Evolutionary conservation across 2,113 vertebrate species (phyloP), one percentile per base, ranked within the genome.

Genomic region (Suricata suricatta): DNA sequence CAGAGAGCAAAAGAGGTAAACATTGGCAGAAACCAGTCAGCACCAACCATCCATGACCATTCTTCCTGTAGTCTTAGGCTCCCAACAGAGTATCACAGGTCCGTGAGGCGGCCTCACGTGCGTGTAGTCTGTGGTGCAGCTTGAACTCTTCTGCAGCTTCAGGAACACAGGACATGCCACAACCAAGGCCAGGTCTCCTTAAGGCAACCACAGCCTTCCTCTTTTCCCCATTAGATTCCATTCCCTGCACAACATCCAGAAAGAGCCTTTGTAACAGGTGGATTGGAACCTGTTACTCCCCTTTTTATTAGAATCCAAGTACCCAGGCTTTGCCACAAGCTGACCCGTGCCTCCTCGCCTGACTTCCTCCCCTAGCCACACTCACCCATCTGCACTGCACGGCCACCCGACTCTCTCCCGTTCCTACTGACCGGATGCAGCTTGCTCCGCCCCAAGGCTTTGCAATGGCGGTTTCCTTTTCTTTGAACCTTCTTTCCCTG

Each of bases 31-130:
- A 54, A 47, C 38, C 10, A 19, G 0, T 60, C 31, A 11, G 72
- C 25, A 35, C 27, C 33, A 66, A 5, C 44, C 8, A 10, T 5
- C 50, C 5, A 0, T 3, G 31, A 82, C 1, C 0, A 0, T 14
- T 25, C 52, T 82, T 77, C 68, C 35, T 52, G 14, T 14, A 23
- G 60, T 31, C 44, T 21, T 12, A n/a, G 69, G 47, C 14, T 69
- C n/a, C 84, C 29, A 44, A 23, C 68, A 52, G 21, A 72, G 66
- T 50, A 11, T 29, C 17, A 8, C 19, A 69, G 10, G 69, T 71
- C 38, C 50, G 14, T 0, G 13, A 14, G 17, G 35, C 76, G 31
- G 13, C 38, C 23, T 52, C 50, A 0, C 0, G 14, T 54, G 57
- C 19, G 8, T 33, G 14, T 35, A 11, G 47, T 50, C 69, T 72